Base-by-base conservation (phyloP, 2,888 invertebrate genomes). In the Hybos culiciformis region DNA sequence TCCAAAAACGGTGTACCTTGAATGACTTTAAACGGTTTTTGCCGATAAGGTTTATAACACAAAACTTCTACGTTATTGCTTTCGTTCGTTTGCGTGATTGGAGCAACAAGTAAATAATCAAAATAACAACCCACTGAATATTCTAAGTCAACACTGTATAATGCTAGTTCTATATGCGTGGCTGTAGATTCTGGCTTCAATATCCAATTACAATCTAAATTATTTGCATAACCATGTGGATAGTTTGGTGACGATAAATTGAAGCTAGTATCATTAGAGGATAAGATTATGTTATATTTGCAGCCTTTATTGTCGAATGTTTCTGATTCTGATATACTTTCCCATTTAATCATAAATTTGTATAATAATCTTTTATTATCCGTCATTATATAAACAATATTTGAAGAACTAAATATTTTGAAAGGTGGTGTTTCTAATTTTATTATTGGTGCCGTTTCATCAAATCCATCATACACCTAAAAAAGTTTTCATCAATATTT, bases 381-480 rank as follows among this genome's bases (percentile, higher is more conserved):
- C 1, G 55, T 55, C 19, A 44, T 46, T 0, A 91, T 66, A 50
- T 66, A 78, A 1, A 77, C 63, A 3, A 76, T 69, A 62, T 82
- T 87, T 7, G 78, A 74, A 26, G 74, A 69, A 0, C 83, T 75
- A 41, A 67, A 70, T 3, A 81, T 55, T 2, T 52, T 46, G 54
- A 55, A 58, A 1, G 59, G 58, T 7, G 59, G 55, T 14, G 32
- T 3, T 11, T 26, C 23, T 4, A 62, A 53, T 4, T 50, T 44
- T 1, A 62, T 45, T 8, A 45, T 23, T 12, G 75, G 69, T 1
- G 79, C 78, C 2, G 72, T 70, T 1, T 71, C 70, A 57, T 85
- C 78, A 50, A 70, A 75, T 0, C 91, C 91, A 63, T 91, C 86
- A 54, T 74, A 83, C 24, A 90, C 62, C 80, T 80, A 47, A 20